Evolutionary conservation across 2,113 vertebrate species (phyloP).

Genomic region (Pelusios castaneus): DNA sequence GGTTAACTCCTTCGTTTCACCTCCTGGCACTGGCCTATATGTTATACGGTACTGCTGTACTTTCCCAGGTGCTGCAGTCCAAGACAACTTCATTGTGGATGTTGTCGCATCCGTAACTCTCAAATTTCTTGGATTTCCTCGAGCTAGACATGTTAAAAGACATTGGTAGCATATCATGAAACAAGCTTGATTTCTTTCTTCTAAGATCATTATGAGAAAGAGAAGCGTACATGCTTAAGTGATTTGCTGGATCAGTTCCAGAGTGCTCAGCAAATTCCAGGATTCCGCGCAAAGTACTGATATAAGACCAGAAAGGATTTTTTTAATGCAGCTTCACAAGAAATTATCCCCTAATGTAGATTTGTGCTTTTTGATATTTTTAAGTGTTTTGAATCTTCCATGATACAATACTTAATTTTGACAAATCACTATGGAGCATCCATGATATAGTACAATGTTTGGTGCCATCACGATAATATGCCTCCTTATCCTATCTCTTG

Average conservation of each 20-base stretch:
- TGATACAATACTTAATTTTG: neutral
- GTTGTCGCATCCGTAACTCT: conserved; percentile 89
- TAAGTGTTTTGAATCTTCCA: neutral
- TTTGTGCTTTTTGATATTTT: neutral
- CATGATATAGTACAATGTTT: neutral
- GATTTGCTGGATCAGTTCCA: neutral
- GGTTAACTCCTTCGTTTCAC: conserved; percentile 87
- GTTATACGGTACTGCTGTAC: conserved; percentile 90
- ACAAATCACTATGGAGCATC: neutral
- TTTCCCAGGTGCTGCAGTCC: conserved; percentile 90
- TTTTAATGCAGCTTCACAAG: neutral
- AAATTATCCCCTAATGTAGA: neutral
- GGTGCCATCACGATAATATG: neutral
- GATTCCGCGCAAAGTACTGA: neutral
- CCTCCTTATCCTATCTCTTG: neutral
- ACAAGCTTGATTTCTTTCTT: neutral
- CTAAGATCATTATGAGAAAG: neutral
- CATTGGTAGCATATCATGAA: conserved; percentile 1
- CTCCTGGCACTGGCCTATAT: conserved; percentile 85
- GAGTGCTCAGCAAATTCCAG: neutral
- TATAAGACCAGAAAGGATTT: neutral
- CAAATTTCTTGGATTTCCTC: conserved; percentile 90
- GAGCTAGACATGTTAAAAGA: conserved; percentile 78
- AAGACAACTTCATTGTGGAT: conserved; percentile 90
- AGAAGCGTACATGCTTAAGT: neutral